These are phyloP conservation scores for Alces alces DNA, from an alignment of 2,113 vertebrate genomes.

Conservation along the genomic window DNA sequence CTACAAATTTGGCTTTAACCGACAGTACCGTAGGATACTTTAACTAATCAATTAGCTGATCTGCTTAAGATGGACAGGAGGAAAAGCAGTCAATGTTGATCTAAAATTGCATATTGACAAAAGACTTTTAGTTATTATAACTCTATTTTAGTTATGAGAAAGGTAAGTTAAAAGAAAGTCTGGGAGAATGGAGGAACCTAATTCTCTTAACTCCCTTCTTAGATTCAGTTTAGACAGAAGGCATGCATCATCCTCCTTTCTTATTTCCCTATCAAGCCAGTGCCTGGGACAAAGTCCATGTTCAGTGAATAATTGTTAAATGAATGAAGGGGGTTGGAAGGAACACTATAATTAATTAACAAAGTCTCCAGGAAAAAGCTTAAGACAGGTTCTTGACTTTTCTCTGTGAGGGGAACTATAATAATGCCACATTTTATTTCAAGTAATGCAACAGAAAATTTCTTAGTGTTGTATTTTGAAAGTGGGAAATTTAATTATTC, in stretches of 20 bases:
- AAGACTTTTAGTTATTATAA: background rate
- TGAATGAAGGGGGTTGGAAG: background rate
- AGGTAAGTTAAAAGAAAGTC: background rate
- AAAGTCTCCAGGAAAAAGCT: background rate
- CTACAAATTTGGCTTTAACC: background rate
- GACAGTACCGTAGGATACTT: background rate
- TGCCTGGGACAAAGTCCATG: background rate
- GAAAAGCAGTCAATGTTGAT: background rate
- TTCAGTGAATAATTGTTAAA: background rate
- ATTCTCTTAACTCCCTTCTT: background rate
- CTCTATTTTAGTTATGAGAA: background rate
- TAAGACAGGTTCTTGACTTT: background rate
- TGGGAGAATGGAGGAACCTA: rapidly evolving
- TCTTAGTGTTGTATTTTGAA: background rate
- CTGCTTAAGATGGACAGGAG: background rate
- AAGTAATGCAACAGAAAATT: background rate
- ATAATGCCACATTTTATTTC: background rate
- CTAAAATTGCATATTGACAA: background rate
- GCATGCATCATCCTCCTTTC: background rate
- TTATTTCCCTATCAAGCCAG: background rate
- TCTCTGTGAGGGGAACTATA: background rate
- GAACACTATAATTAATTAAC: background rate
- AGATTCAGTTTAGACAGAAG: background rate
- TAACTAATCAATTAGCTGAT: background rate
- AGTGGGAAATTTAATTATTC: background rate